phyloP scores from a whole-genome alignment of 2,113 vertebrate genomes.

The Tricholaema leucomelas region DNA sequence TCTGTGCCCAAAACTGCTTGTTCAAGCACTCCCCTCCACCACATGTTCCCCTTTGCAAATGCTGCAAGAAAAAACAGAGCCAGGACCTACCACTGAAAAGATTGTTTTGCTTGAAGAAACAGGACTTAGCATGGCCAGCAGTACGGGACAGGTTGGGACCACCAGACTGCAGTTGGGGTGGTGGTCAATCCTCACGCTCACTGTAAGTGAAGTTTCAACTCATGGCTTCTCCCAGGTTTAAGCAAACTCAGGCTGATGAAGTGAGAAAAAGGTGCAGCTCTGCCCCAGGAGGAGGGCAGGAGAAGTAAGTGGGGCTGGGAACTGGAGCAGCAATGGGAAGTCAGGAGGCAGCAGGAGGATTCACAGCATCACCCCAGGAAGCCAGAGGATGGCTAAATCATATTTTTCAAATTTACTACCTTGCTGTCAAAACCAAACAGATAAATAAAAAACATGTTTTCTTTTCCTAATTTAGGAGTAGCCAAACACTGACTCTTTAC shows the following conservation, averaged over 20 bases:
- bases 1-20: too few relatives aligned
- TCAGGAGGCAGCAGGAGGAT: accelerated
- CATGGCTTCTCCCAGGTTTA: background rate
- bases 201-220: background rate
- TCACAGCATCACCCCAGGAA: background rate
- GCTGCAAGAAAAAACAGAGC: background rate
- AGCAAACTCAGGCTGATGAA: background rate
- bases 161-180: background rate
- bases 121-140: background rate
- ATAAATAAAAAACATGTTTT: background rate
- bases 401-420: background rate
- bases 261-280: background rate
- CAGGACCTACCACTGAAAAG: background rate
- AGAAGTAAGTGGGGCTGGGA: background rate
- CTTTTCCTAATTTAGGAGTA: background rate
- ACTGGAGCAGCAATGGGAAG: background rate
- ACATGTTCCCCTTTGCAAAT: accelerated
- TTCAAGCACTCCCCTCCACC: background rate
- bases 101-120: background rate
- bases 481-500: background rate
- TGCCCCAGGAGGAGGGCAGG: background rate
- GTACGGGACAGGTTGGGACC: background rate
- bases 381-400: background rate
- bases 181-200: background rate
- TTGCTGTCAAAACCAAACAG: background rate